Evolutionary conservation across 2,113 vertebrate species (phyloP), one percentile per base, ranked within the genome.

Genomic region (Eptesicus fuscus): DNA sequence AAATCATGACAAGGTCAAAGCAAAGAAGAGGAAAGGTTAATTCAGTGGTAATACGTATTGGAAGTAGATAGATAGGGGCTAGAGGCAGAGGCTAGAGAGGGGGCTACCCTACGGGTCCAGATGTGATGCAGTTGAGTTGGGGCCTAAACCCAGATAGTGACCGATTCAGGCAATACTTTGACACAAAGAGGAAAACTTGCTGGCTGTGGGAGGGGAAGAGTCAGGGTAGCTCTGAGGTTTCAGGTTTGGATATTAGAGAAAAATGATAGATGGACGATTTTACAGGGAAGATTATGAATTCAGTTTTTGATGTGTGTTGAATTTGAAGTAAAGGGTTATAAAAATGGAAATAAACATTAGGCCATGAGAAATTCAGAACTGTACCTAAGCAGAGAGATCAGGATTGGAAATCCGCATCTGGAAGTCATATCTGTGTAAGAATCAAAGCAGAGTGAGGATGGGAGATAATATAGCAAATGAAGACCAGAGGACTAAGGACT

Each of bases 361-460:
- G n/a, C 25, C 40, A 16, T 69, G 78, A 69, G 74, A 73, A 84
- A 85, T 93, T 90, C 2, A 5, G n/a, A 90, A 90, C 56, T 83
- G 49, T 76, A 44, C 79, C 74, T 69, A 74, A 42, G 30, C n/a
- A 42, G 25, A 80, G 37, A 73, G 22, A 23, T 92, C 30, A 56
- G 32, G 30, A 18, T 92, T 88, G 25, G 20, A 44, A 49, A 63
- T 42, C 47, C 40, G 61, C 44, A 89, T 95, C 83, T 91, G 61
- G 44, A 94, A 95, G 69, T 69, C 42, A 82, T 71, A 82, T 51
- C 67, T 86, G n/a, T 79, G 51, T 78, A 82, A 91, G 53, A 85
- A 67, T 61, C 69, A 86, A 94, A 86, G 53, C 23, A 73, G 40
- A 17, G 25, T 69, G 30, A 88, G 32, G 35, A 44, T 79, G 32